A percentile compares a stretch with the other conserved stretches of the same genome.
Evolutionary conservation across 2,113 vertebrate species (phyloP).

Genomic region (Pseudorectes ferrugineus): DNA sequence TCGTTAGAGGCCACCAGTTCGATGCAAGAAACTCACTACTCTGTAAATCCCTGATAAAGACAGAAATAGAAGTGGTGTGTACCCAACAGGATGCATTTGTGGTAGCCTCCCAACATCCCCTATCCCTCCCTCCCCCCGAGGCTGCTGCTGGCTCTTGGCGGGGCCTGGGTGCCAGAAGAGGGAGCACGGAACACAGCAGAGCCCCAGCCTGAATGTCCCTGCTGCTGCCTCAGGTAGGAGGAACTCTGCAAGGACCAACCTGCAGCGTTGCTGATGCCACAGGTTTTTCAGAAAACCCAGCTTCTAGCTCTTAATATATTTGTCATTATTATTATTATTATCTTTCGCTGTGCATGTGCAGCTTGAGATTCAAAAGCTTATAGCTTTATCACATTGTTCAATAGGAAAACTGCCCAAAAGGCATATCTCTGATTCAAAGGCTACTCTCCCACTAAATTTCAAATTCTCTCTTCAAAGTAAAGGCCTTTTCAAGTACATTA

Average conservation of each 20-base stretch:
- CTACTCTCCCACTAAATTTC: neutral
- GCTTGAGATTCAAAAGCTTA: neutral
- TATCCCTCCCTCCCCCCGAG: neutral
- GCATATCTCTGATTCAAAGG: neutral
- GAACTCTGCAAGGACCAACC: neutral
- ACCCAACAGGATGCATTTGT: neutral
- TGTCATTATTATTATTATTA: neutral
- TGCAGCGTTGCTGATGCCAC: neutral
- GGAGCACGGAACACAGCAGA: conserved; percentile 17
- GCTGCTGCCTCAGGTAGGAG: neutral
- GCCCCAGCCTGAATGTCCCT: neutral
- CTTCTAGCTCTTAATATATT: neutral
- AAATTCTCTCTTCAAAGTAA: neutral
- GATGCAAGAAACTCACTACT: neutral
- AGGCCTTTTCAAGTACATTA: neutral
- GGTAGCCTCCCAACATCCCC: neutral
- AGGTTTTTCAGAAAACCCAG: neutral
- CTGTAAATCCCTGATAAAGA: neutral
- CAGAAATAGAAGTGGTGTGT: neutral
- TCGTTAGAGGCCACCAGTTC: neutral
- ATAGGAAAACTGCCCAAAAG: neutral
- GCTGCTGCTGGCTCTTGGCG: neutral
- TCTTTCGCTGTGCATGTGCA: neutral
- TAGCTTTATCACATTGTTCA: neutral
- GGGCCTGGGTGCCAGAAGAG: conserved; percentile 26